phyloP scores from a whole-genome alignment of 2,113 vertebrate species.

The Herpetotheres cachinnans region DNA sequence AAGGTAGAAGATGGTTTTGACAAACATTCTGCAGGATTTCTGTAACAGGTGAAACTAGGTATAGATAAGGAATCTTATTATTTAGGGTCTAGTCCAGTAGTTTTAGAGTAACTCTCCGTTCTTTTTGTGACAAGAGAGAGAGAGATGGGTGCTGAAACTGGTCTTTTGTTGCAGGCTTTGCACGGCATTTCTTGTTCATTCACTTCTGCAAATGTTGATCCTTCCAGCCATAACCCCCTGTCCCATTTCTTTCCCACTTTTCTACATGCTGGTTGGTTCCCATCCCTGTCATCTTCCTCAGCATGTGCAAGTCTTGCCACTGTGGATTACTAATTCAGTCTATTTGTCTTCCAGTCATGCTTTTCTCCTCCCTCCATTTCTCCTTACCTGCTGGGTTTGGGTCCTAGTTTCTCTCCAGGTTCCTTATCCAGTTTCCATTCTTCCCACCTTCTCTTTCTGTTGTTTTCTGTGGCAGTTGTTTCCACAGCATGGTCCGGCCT shows the following conservation, averaged over 20 bases:
- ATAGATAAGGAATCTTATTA: neutral
- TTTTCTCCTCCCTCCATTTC: neutral
- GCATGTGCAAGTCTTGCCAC: neutral
- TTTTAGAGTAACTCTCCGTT: neutral
- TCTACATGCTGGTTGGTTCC: neutral
- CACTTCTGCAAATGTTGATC: neutral
- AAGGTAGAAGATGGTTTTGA: neutral
- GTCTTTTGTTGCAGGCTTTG: neutral
- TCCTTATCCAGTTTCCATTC: neutral
- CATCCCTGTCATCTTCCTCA: neutral
- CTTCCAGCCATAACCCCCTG: neutral
- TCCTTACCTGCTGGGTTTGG: neutral
- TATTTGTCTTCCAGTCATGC: neutral
- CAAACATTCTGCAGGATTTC: neutral
- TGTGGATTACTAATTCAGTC: neutral
- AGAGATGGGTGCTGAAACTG: neutral
- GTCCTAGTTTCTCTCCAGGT: neutral
- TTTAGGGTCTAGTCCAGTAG: neutral
- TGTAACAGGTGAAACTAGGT: neutral
- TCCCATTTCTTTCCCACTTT: neutral
- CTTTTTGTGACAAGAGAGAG: neutral
- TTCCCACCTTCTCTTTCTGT: neutral
- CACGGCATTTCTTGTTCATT: neutral
- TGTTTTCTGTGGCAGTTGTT: neutral
- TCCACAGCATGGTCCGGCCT: rapidly evolving